These are phyloP conservation scores for Arctocebus calabarensis DNA, from an alignment of 2,797 vertebrate genomes.

Conservation along the genomic window DNA sequence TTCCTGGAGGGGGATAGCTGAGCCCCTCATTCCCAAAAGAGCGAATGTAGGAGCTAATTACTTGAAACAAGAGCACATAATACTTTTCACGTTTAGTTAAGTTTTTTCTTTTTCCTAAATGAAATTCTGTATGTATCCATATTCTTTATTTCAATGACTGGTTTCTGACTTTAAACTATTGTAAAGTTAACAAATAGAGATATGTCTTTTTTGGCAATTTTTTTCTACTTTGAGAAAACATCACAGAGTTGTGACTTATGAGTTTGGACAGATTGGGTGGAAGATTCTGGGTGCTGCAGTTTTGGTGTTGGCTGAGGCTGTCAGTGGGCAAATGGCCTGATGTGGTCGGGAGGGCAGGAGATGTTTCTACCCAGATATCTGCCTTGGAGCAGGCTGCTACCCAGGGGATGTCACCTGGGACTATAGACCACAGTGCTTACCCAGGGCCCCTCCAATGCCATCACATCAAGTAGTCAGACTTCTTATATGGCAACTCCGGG, in stretches of 20 bases:
- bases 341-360: background rate
- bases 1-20: background rate
- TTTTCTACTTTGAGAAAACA: background rate
- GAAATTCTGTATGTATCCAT: background rate
- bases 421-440: background rate
- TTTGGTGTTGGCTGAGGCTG: background rate
- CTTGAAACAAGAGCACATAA: background rate
- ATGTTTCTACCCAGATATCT: background rate
- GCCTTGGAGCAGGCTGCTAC: background rate
- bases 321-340: background rate
- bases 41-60: background rate
- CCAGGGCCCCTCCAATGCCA: accelerated
- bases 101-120: background rate
- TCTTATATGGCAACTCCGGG: background rate
- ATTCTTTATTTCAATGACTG: background rate
- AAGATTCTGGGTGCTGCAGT: background rate
- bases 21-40: background rate
- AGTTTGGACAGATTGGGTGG: background rate
- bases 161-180: slow-evolving; percentile 7
- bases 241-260: background rate
- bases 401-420: background rate
- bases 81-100: background rate
- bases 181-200: background rate
- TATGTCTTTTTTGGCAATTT: background rate
- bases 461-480: background rate